Percentiles rank a stretch among this genome's conserved stretches.
phyloP scores from a whole-genome alignment of 2,113 vertebrate species.

The Platichthys stellatus region DNA sequence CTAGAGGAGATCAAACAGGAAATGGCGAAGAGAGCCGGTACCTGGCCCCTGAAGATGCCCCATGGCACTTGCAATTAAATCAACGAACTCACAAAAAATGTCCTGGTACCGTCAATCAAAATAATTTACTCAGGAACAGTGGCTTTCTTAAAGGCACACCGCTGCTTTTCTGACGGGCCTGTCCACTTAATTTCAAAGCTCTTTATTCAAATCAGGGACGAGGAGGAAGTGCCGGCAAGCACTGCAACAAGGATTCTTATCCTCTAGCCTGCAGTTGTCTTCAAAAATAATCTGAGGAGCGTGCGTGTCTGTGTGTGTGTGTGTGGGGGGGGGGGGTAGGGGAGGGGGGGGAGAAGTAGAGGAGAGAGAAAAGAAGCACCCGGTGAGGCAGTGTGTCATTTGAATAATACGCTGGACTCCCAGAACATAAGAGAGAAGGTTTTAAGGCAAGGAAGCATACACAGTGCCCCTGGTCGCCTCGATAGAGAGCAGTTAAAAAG shows the following conservation, averaged over 20 bases:
- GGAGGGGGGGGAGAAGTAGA: background rate
- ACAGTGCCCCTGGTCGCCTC: constrained; percentile 65
- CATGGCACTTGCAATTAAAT: constrained; percentile 94
- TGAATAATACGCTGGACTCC: constrained; percentile 80
- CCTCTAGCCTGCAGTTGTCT: constrained; percentile 81
- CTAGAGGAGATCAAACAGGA: constrained; percentile 86
- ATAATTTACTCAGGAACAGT: constrained; percentile 89
- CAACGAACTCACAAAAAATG: constrained; percentile 79
- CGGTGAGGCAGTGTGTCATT: constrained; percentile 75
- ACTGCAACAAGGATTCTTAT: constrained; percentile 76
- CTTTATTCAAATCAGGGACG: constrained; percentile 85
- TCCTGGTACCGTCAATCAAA: constrained; percentile 93
- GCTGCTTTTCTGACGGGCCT: constrained; percentile 81
- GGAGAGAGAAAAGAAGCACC: constrained; percentile 69
- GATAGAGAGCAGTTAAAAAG: constrained; percentile 57
- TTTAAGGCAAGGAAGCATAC: constrained; percentile 72
- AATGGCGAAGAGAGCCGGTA: constrained; percentile 81
- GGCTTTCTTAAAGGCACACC: constrained; percentile 83
- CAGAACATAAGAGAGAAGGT: constrained; percentile 72
- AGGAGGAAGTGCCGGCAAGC: constrained; percentile 68
- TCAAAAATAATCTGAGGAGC: constrained; percentile 76
- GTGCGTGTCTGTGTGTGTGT: background rate
- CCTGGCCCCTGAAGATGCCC: constrained; percentile 93
- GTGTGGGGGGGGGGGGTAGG: no score
- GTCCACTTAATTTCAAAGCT: constrained; percentile 87